These are phyloP conservation scores for Vulpes vulpes DNA, from an alignment of 2,113 vertebrate species.

Conservation along the genomic window DNA sequence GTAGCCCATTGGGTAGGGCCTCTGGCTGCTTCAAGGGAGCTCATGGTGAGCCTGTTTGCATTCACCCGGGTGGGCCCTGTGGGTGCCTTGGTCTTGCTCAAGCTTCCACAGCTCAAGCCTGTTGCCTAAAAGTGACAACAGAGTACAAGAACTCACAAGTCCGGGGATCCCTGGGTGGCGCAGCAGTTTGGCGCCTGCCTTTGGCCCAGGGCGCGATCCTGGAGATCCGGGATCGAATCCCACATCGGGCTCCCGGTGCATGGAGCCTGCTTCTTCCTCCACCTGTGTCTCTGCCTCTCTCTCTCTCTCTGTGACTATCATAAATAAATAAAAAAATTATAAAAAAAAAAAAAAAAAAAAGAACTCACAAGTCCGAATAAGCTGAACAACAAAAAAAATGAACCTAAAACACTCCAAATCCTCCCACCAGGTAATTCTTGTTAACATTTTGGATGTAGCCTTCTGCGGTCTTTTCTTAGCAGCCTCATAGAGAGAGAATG, in stretches of 20 bases:
- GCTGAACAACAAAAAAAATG: background rate
- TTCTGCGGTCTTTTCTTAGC: background rate
- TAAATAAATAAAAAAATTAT: too few relatives aligned
- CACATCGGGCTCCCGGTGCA: too few relatives aligned
- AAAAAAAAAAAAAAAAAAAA: too few relatives aligned
- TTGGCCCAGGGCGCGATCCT: too few relatives aligned
- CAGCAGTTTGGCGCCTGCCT: too few relatives aligned
- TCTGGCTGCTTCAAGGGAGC: background rate
- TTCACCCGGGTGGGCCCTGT: background rate
- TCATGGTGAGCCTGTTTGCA: background rate
- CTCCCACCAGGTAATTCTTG: background rate
- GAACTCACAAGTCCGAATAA: background rate
- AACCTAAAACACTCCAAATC: conserved; percentile 22
- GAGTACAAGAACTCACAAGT: background rate
- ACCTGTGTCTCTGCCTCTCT: too few relatives aligned
- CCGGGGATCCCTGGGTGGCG: too few relatives aligned
- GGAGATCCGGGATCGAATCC: too few relatives aligned
- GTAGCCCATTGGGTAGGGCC: background rate
- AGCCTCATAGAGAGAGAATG: background rate
- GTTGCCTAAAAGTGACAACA: background rate
- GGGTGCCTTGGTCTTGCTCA: background rate
- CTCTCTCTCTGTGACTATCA: too few relatives aligned
- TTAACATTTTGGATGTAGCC: background rate
- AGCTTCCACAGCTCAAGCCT: background rate
- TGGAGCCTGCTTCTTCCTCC: too few relatives aligned